These are phyloP conservation scores for Hemibagrus guttatus DNA, from an alignment of 2,797 vertebrate species.

Conservation along the genomic window DNA sequence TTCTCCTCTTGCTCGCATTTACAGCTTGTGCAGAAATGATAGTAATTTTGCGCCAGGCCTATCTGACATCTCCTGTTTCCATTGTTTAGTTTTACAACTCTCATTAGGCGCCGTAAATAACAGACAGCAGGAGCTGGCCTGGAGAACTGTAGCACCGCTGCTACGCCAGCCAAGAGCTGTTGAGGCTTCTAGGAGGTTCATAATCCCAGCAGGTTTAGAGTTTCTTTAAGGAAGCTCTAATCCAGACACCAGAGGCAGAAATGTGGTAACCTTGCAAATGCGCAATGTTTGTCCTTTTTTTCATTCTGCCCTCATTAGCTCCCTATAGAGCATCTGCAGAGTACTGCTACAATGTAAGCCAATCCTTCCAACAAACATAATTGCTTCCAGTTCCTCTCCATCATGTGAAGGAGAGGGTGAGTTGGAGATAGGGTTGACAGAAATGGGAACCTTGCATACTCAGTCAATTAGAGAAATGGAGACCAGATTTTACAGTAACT, in stretches of 20 bases:
- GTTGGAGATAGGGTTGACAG: slow-evolving; percentile 10
- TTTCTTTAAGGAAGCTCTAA: slow-evolving; percentile 28
- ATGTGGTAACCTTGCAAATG: slow-evolving; percentile 45
- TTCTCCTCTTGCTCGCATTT: slow-evolving; percentile 15
- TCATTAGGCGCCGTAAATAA: slow-evolving; percentile 3
- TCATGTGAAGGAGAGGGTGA: slow-evolving; percentile 20
- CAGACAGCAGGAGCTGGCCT: slow-evolving; percentile 24
- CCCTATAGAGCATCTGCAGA: slow-evolving; percentile 62
- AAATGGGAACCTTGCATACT: slow-evolving; percentile 42
- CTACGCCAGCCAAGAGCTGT: background rate
- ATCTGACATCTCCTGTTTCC: slow-evolving; percentile 23
- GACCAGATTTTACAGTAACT: slow-evolving; percentile 55
- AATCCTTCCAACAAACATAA: slow-evolving; percentile 59
- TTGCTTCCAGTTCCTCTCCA: slow-evolving; percentile 54
- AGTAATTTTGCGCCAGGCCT: background rate
- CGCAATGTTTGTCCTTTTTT: slow-evolving; percentile 35
- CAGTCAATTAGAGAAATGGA: slow-evolving; percentile 55
- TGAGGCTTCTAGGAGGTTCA: background rate
- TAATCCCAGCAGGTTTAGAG: slow-evolving; percentile 10
- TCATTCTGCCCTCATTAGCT: slow-evolving; percentile 58
- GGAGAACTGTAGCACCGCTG: background rate
- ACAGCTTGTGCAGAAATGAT: slow-evolving; percentile 23
- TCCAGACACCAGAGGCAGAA: slow-evolving; percentile 31
- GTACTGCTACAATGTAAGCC: slow-evolving; percentile 51
- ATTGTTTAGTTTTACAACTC: slow-evolving; percentile 27